Evolutionary conservation across 2,888 invertebrate species (phyloP).

Genomic region (Caenorhabditis afra): DNA sequence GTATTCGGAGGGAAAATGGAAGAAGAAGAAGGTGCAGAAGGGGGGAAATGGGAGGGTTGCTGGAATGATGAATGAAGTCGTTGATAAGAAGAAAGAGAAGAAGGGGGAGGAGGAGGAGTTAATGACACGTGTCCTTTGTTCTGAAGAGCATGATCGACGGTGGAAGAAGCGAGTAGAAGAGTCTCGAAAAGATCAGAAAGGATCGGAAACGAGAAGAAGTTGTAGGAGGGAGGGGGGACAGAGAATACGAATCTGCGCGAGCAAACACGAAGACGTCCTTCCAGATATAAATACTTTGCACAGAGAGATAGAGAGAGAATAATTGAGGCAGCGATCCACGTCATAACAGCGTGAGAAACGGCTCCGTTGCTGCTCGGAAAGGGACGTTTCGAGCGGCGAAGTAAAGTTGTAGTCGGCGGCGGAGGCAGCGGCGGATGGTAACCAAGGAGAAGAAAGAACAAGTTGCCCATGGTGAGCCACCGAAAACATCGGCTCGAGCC

Average conservation of each 20-base stretch:
- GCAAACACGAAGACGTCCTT: no score
- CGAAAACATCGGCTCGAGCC: constrained; percentile 16
- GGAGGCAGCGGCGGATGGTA: no score
- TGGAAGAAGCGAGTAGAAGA: no score
- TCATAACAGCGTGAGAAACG: neutral
- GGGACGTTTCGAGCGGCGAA: no score
- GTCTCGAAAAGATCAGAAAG: no score
- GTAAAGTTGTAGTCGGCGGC: neutral
- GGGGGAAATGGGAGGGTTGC: neutral
- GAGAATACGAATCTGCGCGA: no score
- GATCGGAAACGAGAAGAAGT: no score
- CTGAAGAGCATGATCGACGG: no score
- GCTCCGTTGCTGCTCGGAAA: neutral
- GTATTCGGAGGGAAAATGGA: neutral
- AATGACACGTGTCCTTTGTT: no score
- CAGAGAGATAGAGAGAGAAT: neutral
- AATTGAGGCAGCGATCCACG: neutral
- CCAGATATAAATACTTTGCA: neutral
- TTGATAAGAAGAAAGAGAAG: neutral
- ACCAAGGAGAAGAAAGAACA: constrained; percentile 15
- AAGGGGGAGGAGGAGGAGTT: neutral
- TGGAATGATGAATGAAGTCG: neutral
- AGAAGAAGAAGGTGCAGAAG: no score
- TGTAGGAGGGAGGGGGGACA: no score
- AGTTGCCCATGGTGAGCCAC: constrained; percentile 25